Evolutionary conservation across 1,140 invertebrate genomes (phyloP), one percentile per base, ranked within the genome.

Genomic region (Polypedilum vanderplanki): DNA sequence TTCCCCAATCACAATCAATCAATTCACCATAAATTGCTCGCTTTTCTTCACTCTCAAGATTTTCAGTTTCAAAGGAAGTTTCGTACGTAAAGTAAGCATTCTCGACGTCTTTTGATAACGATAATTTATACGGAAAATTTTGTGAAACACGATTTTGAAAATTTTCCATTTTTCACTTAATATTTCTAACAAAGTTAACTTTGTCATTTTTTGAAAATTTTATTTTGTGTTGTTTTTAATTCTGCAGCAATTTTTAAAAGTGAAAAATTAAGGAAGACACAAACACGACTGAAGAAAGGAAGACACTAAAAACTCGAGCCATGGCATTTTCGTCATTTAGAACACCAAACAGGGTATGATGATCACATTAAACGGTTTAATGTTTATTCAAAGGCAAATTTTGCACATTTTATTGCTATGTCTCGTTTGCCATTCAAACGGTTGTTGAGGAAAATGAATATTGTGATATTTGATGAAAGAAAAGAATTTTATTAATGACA

Each of bases 51-150:
- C 46, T 57, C 12, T 57, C 12, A 3, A 57, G n/a, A 57, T 57
- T 57, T n/a, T 57, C 46, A 57, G 46, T 57, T 57, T 57, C 46
- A 12, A 12, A 57, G 12, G 46, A 57, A 12, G 46, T 57, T 57
- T 57, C 46, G 46, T n/a, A 57, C 46, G 46, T n/a, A 57, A 12
- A n/a, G n/a, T n/a, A 57, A 57, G 46, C 46, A 57, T 57, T 57
- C n/a, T 57, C n/a, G 12, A 57, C 15, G 4, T 57, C n/a, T 57
- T 3, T 57, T n/a, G 46, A n/a, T 12, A 57, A 57, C 3, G 12
- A 57, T 33, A 33, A 33, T 33, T 33, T 33, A 57, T 15, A 57
- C 46, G 12, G 46, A 57, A 57, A 57, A 57, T 57, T 57, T 57
- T 57, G 10, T 4, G 46, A 57, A 57, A 57, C n/a, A 12, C n/a